A percentile compares a stretch with the other conserved stretches of the same genome.
phyloP scores from a whole-genome alignment of 2,888 invertebrate genomes.

The Tridacna crocea region DNA sequence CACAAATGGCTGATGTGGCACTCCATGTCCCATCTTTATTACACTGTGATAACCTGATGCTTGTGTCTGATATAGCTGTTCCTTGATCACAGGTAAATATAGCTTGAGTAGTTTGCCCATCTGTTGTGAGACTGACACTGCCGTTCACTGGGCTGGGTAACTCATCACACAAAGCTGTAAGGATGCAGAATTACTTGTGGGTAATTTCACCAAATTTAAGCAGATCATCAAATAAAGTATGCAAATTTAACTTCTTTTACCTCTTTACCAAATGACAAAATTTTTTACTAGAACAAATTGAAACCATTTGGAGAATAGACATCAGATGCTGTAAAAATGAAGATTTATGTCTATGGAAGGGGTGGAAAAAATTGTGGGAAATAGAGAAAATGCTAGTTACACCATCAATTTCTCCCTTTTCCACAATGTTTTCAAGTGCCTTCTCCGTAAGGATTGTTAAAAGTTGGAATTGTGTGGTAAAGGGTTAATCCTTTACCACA shows the following conservation, averaged over 20 bases:
- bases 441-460: no score
- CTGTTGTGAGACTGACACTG: slow-evolving; percentile 22
- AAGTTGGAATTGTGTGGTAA: no score
- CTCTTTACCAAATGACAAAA: no score
- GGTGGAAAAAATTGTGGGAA: slow-evolving; percentile 1
- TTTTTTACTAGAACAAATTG: no score
- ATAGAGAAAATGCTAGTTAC: background rate
- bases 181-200: no score
- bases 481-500: no score
- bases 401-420: background rate
- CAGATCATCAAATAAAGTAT: no score
- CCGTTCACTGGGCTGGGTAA: slow-evolving; percentile 33
- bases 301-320: no score
- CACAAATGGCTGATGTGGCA: slow-evolving; percentile 28
- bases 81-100: slow-evolving; percentile 45
- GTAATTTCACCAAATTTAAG: background rate
- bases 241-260: no score
- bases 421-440: background rate
- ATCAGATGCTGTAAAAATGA: no score
- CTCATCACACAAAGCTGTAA: slow-evolving; percentile 38
- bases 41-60: slow-evolving; percentile 11
- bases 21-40: slow-evolving; percentile 41
- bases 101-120: slow-evolving; percentile 41
- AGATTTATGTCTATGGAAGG: no score
- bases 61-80: slow-evolving; percentile 15